Base-by-base conservation (phyloP, 2,888 invertebrate genomes). In the Tridacna crocea region DNA sequence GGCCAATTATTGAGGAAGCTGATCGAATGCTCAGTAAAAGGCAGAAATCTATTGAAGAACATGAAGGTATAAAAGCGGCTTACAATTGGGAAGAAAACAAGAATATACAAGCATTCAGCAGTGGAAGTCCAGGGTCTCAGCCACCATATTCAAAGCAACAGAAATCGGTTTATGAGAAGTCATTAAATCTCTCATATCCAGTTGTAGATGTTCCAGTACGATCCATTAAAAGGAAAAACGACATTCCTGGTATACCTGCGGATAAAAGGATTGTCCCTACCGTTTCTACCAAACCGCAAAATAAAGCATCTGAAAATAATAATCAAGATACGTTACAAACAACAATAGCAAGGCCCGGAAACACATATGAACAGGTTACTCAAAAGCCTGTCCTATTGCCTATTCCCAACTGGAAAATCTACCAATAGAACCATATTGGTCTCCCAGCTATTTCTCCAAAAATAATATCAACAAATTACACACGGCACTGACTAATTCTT, bases 231-330 rank as follows among this genome's bases (percentile, higher is more conserved):
- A 51, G 15, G 51, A 11, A 51, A 51, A 51, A 15, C 51, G 15
- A 15, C 15, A 51, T 51, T 24, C 12, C 48, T 6, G 22, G 10
- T 13, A 47, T 70, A 22, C 70, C 48, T 10, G 70, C 70, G 4
- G 70, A 48, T 51, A 47, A 70, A 46, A 48, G 70, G 70, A 70
- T 70, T n/a, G 70, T 51, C 22, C 70, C 47, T 13, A 70, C 70
- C 6, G 47, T 70, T 22, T 22, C 70, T 19, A 70, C 70, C 12
- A 70, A 70, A 51, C 70, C 48, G 19, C 70, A 51, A 1, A 10
- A 8, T 22, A 11, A 27, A 17, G 47, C 70, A 12, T 51, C 70
- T 13, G 4, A 10, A 15, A 15, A n/a, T 22, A 15, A 10, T 12
- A 22, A 70, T 2, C 70, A 46, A 10, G 66, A 66, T 26, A 66